Percentiles rank a stretch among this genome's conserved stretches.
Conservation (phyloP, 2,797 vertebrate species). For the Lepidocolaptes lacrymiger region DNA sequence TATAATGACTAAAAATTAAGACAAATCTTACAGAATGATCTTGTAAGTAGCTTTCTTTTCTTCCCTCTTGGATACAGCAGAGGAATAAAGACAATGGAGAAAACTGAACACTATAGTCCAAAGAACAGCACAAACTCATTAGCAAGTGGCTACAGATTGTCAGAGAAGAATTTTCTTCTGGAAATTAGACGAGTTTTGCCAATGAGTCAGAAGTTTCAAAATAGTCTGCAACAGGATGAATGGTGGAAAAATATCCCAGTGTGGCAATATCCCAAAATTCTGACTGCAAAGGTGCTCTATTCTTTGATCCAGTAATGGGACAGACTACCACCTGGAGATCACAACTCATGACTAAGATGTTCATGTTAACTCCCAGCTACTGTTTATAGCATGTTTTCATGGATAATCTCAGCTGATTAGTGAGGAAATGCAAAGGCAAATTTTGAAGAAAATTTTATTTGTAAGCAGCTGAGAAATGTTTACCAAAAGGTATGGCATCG, state of each 20-base stretch:
- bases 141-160: neutral
- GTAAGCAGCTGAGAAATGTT: neutral
- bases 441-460: neutral
- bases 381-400: neutral
- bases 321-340: neutral
- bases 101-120: neutral
- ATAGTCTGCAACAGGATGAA: neutral
- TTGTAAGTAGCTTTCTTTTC: neutral
- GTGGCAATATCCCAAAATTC: neutral
- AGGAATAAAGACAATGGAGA: neutral
- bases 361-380: neutral
- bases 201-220: neutral
- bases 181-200: neutral
- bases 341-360: neutral
- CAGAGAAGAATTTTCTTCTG: neutral
- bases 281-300: neutral
- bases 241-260: neutral
- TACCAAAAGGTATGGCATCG: neutral
- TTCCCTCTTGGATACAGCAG: neutral
- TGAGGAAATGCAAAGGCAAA: neutral
- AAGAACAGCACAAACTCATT: neutral
- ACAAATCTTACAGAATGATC: neutral
- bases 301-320: neutral
- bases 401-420: neutral
- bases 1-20: neutral